phyloP scores from a whole-genome alignment of 2,113 vertebrate genomes.

The Nothocercus julius region DNA sequence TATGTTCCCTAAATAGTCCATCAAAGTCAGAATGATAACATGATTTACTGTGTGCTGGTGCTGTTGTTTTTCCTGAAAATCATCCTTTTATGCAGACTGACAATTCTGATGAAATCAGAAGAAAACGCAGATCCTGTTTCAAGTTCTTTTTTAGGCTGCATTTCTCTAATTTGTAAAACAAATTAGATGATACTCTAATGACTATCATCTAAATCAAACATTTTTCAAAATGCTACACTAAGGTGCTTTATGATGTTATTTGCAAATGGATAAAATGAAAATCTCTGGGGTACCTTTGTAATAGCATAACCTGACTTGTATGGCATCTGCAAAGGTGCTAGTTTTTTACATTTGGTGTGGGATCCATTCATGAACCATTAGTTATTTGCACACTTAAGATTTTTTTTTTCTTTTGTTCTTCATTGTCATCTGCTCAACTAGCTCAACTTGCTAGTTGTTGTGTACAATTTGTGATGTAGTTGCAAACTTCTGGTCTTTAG shows the following conservation, averaged over 20 bases:
- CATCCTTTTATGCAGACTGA: not conserved
- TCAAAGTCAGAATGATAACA: slow-evolving; percentile 36
- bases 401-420: not conserved
- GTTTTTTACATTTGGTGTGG: not conserved
- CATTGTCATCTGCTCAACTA: not conserved
- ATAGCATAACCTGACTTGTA: not conserved
- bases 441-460: not conserved
- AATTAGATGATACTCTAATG: not conserved
- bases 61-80: slow-evolving; percentile 20
- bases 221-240: not conserved
- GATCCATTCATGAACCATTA: not conserved
- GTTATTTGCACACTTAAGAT: not conserved
- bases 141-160: not conserved
- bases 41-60: not conserved
- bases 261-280: not conserved
- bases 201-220: slow-evolving; percentile 21
- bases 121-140: not conserved
- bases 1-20: slow-evolving; percentile 2
- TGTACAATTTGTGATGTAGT: not conserved
- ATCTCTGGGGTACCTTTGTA: not conserved
- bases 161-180: slow-evolving; percentile 24
- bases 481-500: not conserved
- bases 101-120: slow-evolving; percentile 13
- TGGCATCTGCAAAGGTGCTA: not conserved
- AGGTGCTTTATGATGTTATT: not conserved